These are phyloP conservation scores for Mandrillus leucophaeus DNA, from an alignment of 2,113 vertebrate species.

Conservation along the genomic window DNA sequence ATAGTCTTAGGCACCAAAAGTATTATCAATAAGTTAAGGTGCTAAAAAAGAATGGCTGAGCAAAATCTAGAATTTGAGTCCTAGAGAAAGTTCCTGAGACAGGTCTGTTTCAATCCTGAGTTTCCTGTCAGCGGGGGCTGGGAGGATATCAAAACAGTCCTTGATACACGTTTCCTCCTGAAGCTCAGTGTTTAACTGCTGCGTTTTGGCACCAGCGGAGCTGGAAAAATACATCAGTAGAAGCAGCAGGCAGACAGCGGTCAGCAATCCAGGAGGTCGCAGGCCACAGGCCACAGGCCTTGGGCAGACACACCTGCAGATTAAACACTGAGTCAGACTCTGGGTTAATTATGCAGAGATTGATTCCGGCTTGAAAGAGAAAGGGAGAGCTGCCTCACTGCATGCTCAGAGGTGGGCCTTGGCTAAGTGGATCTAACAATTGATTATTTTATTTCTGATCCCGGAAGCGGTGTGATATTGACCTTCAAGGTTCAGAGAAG, in stretches of 20 bases:
- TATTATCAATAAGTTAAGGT: not conserved
- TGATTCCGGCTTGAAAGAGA: not conserved
- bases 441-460: not conserved
- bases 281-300: not conserved
- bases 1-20: not conserved
- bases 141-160: not conserved
- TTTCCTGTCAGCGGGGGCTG: not conserved
- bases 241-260: not conserved
- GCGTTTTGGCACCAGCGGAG: not conserved
- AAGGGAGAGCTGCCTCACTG: not conserved
- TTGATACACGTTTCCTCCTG: not conserved
- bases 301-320: not conserved
- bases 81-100: not conserved
- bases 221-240: not conserved
- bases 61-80: not conserved
- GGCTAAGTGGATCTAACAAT: not conserved
- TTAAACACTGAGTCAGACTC: accelerated
- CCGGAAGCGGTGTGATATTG: not conserved
- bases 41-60: not conserved
- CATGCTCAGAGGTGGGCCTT: not conserved
- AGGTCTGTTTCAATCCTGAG: not conserved
- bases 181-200: not conserved
- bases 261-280: too few relatives aligned
- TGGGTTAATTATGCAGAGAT: not conserved
- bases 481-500: not conserved